Evolutionary conservation across 2,888 invertebrate species (phyloP), one percentile per base, ranked within the genome.

Genomic region (Trachelus troglodyta): DNA sequence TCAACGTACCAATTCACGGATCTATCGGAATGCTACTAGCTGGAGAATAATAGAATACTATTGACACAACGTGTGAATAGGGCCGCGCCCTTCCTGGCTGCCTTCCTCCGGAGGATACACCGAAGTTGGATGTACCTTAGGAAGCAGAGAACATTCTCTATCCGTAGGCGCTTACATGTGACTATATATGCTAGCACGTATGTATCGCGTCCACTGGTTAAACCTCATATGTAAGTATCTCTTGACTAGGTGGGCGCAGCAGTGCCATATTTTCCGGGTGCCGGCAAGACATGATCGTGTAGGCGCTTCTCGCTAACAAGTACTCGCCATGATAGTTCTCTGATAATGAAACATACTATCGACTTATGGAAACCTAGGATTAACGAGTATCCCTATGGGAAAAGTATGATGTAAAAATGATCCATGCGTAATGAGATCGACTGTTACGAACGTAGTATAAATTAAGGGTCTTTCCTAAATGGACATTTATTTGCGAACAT

Each of bases 161-260:
- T 56, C 23, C 56, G 56, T 56, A 56, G 56, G 56, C 56, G 56
- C 56, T 77, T 68, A 77, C 35, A 69, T 35, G 56, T 56, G 56
- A 56, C 56, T 56, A 56, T 56, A 56, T 56, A 56, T 56, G 56
- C 56, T 56, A 56, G 56, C 23, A 56, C 56, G 56, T 56, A 56
- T 56, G 56, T 56, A 56, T 56, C 56, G 23, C 23, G 56, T 56
- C 56, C 23, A 23, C 56, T 56, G 56, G 56, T 23, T 56, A 56
- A 56, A 56, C 56, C 56, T 56, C 56, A 56, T 56, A 56, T 56
- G 56, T 56, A 73, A 80, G 76, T 77, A 74, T 75, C 71, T 75
- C 77, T 69, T 71, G 76, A 78, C 74, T 80, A 80, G 78, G 81
- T 81, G 81, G 81, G 76, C 78, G 76, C 78, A 80, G 74, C 78